Conservation (phyloP, 1,140 invertebrate species). For the Sycobia sp. region DNA sequence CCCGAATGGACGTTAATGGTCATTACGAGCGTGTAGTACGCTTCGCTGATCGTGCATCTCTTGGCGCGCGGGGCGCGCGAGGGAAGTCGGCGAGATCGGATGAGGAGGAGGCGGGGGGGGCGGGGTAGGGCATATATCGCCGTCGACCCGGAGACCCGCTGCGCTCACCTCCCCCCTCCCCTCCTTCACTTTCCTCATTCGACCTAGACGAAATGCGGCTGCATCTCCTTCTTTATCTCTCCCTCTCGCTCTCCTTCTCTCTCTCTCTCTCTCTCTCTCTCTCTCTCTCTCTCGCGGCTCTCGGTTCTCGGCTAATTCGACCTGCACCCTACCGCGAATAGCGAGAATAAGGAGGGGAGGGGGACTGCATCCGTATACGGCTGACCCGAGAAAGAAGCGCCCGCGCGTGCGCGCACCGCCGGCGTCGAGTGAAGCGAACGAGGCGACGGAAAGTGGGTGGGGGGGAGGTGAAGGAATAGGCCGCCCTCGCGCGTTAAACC, state of each 20-base stretch:
- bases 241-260: conserved; percentile 9
- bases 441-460: background rate
- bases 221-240: conserved; percentile 20
- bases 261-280: conserved; percentile 7
- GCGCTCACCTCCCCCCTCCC: conserved; percentile 22
- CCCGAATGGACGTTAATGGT: conserved; percentile 57
- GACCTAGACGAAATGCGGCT: conserved; percentile 48
- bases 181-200: conserved; percentile 54
- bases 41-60: conserved; percentile 54
- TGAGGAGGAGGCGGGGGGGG: too few species aligned
- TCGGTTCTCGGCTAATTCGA: conserved; percentile 8
- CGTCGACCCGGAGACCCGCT: conserved; percentile 59
- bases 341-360: too few species aligned
- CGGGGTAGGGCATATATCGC: too few species aligned
- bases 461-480: background rate
- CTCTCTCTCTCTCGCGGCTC: conserved; percentile 22
- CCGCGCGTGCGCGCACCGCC: too few species aligned
- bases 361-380: background rate
- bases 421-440: background rate
- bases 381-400: too few species aligned
- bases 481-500: background rate
- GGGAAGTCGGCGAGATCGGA: too few species aligned
- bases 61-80: conserved; percentile 40
- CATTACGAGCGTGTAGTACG: conserved; percentile 58
- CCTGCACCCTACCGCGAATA: background rate